These are phyloP conservation scores for Isaurus tuberculatus DNA, from an alignment of 92 coral and sea anemone species.

Conservation along the genomic window DNA sequence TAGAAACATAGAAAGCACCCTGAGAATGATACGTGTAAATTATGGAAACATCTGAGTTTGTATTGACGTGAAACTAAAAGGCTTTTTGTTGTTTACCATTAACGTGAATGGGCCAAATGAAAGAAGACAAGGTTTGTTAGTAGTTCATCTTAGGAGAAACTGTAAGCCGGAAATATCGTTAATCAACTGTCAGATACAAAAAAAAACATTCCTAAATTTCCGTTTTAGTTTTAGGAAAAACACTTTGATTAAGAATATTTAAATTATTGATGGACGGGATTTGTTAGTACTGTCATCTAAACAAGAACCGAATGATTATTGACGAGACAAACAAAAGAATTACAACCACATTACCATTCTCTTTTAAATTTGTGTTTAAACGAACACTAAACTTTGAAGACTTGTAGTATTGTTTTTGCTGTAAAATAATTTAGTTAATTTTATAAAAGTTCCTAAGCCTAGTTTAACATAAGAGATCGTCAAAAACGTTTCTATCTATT, in stretches of 20 bases:
- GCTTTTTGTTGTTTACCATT: neutral
- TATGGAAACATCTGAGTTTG: neutral
- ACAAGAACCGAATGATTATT: conserved; percentile 5
- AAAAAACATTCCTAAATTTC: neutral
- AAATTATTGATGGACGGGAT: conserved; percentile 6
- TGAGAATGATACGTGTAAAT: neutral
- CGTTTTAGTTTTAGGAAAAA: neutral
- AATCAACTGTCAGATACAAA: neutral
- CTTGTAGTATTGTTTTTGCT: neutral
- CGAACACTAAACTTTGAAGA: neutral
- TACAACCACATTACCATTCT: neutral
- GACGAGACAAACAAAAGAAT: conserved; percentile 8
- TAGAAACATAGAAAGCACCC: neutral
- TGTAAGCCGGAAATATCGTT: neutral
- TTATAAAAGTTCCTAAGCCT: no score
- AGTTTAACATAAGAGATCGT: neutral
- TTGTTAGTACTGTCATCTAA: neutral
- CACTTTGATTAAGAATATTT: neutral
- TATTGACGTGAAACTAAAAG: neutral
- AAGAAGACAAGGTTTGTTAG: neutral
- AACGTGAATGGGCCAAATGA: neutral
- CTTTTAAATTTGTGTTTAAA: neutral
- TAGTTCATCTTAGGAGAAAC: neutral
- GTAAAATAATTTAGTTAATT: neutral
- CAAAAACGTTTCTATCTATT: neutral